Conservation (phyloP, 2,797 vertebrate species). For the Sebastes jordani region DNA sequence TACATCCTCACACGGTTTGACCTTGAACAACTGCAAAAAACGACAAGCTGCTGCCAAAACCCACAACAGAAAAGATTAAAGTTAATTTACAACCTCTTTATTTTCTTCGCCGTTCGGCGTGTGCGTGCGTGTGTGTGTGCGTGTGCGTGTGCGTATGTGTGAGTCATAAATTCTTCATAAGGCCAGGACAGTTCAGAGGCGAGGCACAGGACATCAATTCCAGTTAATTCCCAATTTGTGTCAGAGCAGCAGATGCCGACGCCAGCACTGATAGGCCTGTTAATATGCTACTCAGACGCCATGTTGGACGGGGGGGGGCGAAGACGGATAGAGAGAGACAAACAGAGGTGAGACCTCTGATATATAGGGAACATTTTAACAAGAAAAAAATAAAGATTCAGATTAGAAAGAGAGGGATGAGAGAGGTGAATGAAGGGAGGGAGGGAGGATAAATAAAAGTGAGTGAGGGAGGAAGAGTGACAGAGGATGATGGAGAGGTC, state of each 20-base stretch:
- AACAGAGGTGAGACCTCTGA: constrained; percentile 2
- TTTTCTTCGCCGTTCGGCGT: constrained; percentile 13
- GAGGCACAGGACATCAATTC: constrained; percentile 96
- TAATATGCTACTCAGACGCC: constrained; percentile 86
- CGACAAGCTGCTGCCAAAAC: constrained; percentile 25
- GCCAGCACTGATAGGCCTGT: constrained; percentile 94
- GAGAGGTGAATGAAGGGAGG: background rate
- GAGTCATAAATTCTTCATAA: constrained; percentile 86
- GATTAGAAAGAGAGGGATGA: background rate
- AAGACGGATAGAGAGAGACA: background rate
- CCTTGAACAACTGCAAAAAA: constrained; percentile 35
- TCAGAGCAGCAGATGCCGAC: constrained; percentile 98
- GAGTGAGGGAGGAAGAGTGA: background rate
- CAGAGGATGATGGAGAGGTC: background rate
- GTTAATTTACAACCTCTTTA: constrained; percentile 57
- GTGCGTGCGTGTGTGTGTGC: constrained; percentile 2
- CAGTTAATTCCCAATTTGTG: constrained; percentile 99
- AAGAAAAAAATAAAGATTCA: background rate
- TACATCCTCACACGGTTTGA: constrained; percentile 10
- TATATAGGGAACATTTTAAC: background rate
- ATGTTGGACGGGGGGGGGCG: constrained; percentile 6
- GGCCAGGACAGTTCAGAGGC: constrained; percentile 95
- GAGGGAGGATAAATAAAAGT: background rate
- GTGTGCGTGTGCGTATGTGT: background rate
- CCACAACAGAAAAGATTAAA: constrained; percentile 31